Evolutionary conservation across 2,888 invertebrate genomes (phyloP).

Genomic region (Aphelenchoides bicaudatus): DNA sequence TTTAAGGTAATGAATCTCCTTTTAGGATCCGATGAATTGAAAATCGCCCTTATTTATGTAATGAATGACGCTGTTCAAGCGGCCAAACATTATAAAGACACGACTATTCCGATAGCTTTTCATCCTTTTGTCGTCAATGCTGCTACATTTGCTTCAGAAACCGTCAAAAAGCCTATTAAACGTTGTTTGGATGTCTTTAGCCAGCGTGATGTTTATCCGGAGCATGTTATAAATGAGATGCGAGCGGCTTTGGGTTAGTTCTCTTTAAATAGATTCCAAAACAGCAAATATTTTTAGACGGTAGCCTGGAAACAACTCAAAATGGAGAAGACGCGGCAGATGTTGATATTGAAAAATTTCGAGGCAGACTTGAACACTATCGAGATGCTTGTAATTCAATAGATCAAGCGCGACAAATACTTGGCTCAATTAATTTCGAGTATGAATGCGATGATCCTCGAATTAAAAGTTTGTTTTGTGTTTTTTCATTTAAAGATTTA

Average conservation of each 20-base stretch:
- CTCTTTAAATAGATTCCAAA: not conserved
- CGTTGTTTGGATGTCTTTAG: conserved; percentile 63
- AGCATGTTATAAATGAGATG: conserved; percentile 75
- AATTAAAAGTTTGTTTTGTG: conserved; percentile 27
- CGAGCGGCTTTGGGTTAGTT: conserved; percentile 37
- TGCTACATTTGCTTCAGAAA: conserved; percentile 23
- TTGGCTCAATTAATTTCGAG: conserved; percentile 31
- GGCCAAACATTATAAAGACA: conserved; percentile 41
- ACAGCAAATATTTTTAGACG: conserved; percentile 16
- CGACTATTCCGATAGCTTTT: conserved; percentile 29
- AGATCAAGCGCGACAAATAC: conserved; percentile 32
- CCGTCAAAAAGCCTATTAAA: conserved; percentile 34
- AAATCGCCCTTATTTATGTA: conserved; percentile 87
- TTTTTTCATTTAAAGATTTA: conserved; percentile 1
- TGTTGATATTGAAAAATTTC: conserved; percentile 23
- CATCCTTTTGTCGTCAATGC: conserved; percentile 35
- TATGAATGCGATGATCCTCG: conserved; percentile 18
- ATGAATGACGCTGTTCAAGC: conserved; percentile 99
- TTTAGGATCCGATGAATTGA: conserved; percentile 42
- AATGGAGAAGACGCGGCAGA: conserved; percentile 27
- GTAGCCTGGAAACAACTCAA: not conserved
- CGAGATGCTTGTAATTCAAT: conserved; percentile 25
- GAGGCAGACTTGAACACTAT: conserved; percentile 24
- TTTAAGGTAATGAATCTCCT: too few relatives aligned
- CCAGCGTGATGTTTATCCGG: conserved; percentile 68